These are phyloP conservation scores for Diplosoma virens DNA, from an alignment of 23 tunicate genomes.

Conservation along the genomic window DNA sequence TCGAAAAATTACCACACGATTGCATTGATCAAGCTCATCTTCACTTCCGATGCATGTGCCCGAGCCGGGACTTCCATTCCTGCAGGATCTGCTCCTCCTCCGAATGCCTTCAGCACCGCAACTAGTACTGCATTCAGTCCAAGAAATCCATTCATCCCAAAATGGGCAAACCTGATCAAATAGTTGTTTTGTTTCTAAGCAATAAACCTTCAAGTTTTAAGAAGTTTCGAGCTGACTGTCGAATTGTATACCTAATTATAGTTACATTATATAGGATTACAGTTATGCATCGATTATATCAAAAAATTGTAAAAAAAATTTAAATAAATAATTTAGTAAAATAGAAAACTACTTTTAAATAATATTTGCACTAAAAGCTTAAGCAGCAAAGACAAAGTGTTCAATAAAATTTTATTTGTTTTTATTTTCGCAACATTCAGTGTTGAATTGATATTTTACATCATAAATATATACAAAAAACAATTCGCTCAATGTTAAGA, in stretches of 20 bases:
- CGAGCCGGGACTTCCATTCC: constrained; percentile 45
- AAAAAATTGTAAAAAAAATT: neutral
- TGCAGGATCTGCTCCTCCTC: constrained; percentile 30
- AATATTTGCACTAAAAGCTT: too few relatives aligned
- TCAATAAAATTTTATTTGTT: too few relatives aligned
- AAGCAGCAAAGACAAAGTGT: too few relatives aligned
- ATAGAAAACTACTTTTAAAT: too few relatives aligned
- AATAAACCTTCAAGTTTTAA: neutral
- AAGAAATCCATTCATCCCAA: constrained; percentile 47
- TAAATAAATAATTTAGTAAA: neutral
- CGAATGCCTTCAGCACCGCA: constrained; percentile 62
- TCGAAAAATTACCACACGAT: constrained; percentile 17
- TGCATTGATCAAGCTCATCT: constrained; percentile 25
- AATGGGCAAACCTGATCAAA: constrained; percentile 40
- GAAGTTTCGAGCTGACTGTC: too few relatives aligned
- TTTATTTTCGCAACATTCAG: too few relatives aligned
- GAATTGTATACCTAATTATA: too few relatives aligned
- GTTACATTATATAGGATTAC: too few relatives aligned
- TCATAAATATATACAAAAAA: too few relatives aligned
- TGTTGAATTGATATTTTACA: too few relatives aligned
- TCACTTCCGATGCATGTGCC: constrained; percentile 29
- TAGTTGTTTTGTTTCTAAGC: neutral
- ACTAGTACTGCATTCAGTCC: constrained; percentile 45
- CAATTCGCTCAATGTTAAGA: too few relatives aligned
- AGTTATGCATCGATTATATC: too few relatives aligned